These are phyloP conservation scores for Montifringilla adamsi DNA, from an alignment of 2,113 vertebrate genomes.

Conservation along the genomic window DNA sequence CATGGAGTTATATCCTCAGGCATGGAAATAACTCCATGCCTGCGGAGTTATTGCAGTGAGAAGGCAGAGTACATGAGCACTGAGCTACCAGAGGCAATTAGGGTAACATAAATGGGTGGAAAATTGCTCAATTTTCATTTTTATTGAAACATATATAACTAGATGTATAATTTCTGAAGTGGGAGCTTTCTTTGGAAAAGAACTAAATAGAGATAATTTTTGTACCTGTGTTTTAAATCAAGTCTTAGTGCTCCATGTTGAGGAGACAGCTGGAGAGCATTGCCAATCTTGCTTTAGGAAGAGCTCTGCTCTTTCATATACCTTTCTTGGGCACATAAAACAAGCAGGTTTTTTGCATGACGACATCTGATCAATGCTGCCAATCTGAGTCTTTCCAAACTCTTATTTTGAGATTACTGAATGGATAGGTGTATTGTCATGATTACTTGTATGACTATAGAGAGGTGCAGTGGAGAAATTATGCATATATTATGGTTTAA, in stretches of 20 bases:
- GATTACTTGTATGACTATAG: not conserved
- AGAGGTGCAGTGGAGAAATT: not conserved
- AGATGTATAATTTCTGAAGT: not conserved
- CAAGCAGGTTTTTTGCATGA: not conserved
- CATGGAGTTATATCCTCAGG: not conserved
- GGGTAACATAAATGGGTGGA: not conserved
- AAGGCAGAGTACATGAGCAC: not conserved
- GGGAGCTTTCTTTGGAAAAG: not conserved
- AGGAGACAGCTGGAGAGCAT: not conserved
- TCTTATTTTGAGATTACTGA: not conserved
- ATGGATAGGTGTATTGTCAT: not conserved
- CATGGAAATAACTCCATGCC: not conserved
- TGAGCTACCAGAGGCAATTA: not conserved
- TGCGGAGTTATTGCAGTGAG: too few relatives aligned
- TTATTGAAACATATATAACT: not conserved
- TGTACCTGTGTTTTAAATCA: not conserved
- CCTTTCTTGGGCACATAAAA: not conserved
- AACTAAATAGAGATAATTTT: not conserved
- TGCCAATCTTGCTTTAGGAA: not conserved
- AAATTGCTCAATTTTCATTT: not conserved
- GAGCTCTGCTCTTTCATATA: not conserved
- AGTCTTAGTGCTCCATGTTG: not conserved
- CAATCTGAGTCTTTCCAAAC: not conserved
- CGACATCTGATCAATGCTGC: not conserved
- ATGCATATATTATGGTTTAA: not conserved